phyloP scores from a whole-genome alignment of 1,140 invertebrate species.

The Notospermus geniculatus region DNA sequence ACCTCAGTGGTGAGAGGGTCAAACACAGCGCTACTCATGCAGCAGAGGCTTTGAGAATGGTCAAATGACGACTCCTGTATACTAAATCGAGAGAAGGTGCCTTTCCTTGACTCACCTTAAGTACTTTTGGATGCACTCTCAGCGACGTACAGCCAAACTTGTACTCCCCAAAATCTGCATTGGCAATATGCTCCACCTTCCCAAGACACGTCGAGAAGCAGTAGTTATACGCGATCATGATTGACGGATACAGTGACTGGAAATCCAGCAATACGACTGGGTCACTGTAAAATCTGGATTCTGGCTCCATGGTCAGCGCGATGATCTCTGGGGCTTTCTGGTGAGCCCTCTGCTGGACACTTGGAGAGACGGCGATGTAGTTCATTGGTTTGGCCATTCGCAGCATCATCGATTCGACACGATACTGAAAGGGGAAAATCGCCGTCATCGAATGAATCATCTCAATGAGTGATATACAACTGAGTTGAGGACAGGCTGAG shows the following conservation, averaged over 20 bases:
- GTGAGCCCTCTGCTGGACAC: conserved; percentile 71
- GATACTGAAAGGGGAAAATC: conserved; percentile 64
- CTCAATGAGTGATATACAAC: background rate
- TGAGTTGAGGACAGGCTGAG: background rate
- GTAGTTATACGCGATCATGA: conserved; percentile 99
- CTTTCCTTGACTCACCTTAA: conserved; percentile 40
- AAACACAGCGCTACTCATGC: too few species aligned
- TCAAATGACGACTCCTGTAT: too few species aligned
- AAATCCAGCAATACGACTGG: conserved; percentile 94
- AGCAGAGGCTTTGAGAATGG: too few species aligned
- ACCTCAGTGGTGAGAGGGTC: too few species aligned
- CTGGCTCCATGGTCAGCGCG: conserved; percentile 93
- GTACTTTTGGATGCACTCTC: conserved; percentile 51
- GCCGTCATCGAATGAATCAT: background rate
- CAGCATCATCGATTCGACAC: conserved; percentile 98
- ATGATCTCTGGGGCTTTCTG: conserved; percentile 92
- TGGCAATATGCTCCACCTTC: conserved; percentile 74
- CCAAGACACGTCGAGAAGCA: conserved; percentile 98
- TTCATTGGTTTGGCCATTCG: conserved; percentile 84
- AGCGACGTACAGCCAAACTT: conserved; percentile 63
- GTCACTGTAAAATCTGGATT: conserved; percentile 63
- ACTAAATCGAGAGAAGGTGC: too few species aligned
- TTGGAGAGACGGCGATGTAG: conserved; percentile 84
- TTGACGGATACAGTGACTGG: conserved; percentile 97
- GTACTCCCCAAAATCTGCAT: conserved; percentile 65